Conservation (phyloP, 2,797 vertebrate species). For the Acestrorhynchus altus region DNA sequence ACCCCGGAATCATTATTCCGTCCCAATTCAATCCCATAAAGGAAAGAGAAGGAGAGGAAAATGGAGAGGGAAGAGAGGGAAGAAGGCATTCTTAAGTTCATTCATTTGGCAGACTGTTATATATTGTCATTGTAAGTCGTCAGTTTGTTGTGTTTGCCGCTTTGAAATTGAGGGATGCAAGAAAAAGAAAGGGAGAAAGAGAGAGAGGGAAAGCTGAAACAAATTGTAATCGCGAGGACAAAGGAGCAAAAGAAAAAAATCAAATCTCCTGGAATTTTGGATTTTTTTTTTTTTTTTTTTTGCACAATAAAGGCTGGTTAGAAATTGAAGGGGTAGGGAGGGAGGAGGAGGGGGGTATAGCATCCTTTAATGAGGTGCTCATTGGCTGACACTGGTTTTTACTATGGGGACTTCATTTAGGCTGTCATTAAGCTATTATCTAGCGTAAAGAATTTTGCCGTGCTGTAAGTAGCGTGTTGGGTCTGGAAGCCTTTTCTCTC, state of each 20-base stretch:
- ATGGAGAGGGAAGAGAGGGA: neutral
- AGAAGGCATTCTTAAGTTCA: constrained; percentile 40
- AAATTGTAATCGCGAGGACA: constrained; percentile 53
- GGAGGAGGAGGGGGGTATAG: constrained; percentile 50
- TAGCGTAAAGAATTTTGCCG: constrained; percentile 67
- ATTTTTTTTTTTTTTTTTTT: constrained; percentile 48
- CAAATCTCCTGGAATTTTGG: constrained; percentile 51
- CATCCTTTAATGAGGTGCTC: constrained; percentile 68
- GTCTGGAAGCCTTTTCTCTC: constrained; percentile 78
- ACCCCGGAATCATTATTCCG: constrained; percentile 37
- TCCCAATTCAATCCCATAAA: constrained; percentile 29
- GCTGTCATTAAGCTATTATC: constrained; percentile 69
- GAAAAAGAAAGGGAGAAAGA: neutral
- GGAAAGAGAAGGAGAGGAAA: neutral
- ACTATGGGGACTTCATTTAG: constrained; percentile 66
- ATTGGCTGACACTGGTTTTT: constrained; percentile 70
- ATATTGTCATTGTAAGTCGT: constrained; percentile 52
- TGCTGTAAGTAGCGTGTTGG: constrained; percentile 68
- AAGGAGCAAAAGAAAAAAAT: constrained; percentile 44
- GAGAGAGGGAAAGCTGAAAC: constrained; percentile 14
- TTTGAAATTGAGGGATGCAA: constrained; percentile 31
- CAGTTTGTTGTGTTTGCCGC: constrained; percentile 42
- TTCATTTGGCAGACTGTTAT: constrained; percentile 52
- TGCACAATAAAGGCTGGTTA: constrained; percentile 53
- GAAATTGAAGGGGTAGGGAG: constrained; percentile 39